Base-by-base conservation (phyloP, 2,113 vertebrate genomes). In the Pelodiscus sinensis region DNA sequence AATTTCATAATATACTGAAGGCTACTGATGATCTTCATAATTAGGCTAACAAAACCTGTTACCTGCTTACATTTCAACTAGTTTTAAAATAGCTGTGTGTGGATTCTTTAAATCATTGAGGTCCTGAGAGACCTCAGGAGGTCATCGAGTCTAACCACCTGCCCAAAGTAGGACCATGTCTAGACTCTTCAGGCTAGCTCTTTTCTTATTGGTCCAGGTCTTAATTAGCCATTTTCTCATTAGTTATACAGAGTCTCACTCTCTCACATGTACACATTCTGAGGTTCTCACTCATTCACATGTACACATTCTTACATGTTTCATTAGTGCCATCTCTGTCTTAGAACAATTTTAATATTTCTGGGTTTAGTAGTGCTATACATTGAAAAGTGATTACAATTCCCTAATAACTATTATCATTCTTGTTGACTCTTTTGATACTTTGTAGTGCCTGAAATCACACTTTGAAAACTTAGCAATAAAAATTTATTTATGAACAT, bases 21-120 rank as follows among this genome's bases (percentile, higher is more conserved):
- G 91, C 91, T 93, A 96, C 95, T 94, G 94, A 96, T 96, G 96
- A 96, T 95, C 93, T 96, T 96, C 96, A 96, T 96, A 97, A 96
- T 94, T 95, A 94, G 38, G 52, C 88, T 96, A 97, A 95, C 96
- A 96, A 97, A 96, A 93, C 96, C 96, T 97, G 94, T 96, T 96
- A 96, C 92, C 92, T 94, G 78, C 96, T 95, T 75, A 95, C 44
- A 44, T 44, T 44, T 44, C 44, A 44, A 44, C 44, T 44, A 44
- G 44, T 44, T 91, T 96, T 96, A 93, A 96, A 96, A 97, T 87
- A 94, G 88, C n/a, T 88, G 94, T 89, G 78, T 90, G 95, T 60
- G 94, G 96, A 94, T 96, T 95, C 93, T 97, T 96, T 95, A 71
- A 94, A 91, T 91, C 93, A 95, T 90, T 96, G 94, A 87, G 94